Evolutionary conservation across 1,140 invertebrate genomes (phyloP).

Genomic region (Nymphalis io): DNA sequence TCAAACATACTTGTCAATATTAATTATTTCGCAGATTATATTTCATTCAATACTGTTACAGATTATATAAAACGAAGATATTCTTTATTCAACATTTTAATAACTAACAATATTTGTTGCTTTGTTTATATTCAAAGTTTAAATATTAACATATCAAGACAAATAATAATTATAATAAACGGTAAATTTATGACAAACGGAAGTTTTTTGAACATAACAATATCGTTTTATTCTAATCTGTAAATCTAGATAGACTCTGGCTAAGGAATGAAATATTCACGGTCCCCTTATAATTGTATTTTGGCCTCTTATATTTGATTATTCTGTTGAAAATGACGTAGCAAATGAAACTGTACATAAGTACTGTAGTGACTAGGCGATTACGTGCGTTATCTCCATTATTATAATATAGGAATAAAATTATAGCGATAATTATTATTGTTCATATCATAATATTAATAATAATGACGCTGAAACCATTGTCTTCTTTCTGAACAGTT

Average conservation of each 20-base stretch:
- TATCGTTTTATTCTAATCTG: slow-evolving; percentile 14
- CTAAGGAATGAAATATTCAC: slow-evolving; percentile 47
- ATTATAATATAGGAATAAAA: slow-evolving; percentile 73
- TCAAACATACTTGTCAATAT: not conserved
- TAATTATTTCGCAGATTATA: slow-evolving; percentile 4
- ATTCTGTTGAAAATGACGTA: slow-evolving; percentile 63
- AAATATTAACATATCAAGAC: slow-evolving; percentile 11
- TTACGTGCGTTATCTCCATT: slow-evolving; percentile 69
- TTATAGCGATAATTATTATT: slow-evolving; percentile 79
- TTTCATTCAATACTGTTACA: slow-evolving; percentile 7
- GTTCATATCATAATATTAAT: slow-evolving; percentile 82
- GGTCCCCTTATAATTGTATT: slow-evolving; percentile 43
- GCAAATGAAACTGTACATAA: slow-evolving; percentile 60
- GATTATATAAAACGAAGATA: slow-evolving; percentile 8
- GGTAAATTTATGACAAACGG: not conserved
- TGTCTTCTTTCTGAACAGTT: slow-evolving; percentile 82
- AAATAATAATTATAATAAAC: not conserved
- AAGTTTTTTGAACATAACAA: not conserved
- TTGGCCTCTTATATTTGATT: slow-evolving; percentile 57
- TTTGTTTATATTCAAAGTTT: slow-evolving; percentile 7
- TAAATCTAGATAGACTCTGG: slow-evolving; percentile 17
- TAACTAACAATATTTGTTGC: not conserved
- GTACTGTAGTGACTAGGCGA: slow-evolving; percentile 63
- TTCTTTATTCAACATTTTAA: slow-evolving; percentile 3
- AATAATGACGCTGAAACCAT: slow-evolving; percentile 76